Conservation (phyloP, 2,888 invertebrate genomes). For the Athripsodes cinereus region DNA sequence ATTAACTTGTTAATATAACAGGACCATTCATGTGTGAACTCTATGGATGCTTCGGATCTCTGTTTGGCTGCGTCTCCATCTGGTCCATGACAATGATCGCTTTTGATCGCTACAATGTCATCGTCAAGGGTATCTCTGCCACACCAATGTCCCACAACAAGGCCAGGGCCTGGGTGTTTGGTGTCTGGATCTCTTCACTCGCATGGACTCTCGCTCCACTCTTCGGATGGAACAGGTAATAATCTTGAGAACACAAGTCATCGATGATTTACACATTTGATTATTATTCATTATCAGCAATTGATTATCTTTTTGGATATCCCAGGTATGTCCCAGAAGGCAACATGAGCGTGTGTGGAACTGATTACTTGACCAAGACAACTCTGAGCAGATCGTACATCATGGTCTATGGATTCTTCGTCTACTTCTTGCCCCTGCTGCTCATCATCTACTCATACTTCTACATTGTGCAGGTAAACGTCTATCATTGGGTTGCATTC, state of each 20-base stretch:
- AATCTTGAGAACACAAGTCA: not conserved
- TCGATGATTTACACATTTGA: too few species aligned
- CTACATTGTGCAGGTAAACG: slow-evolving; percentile 67
- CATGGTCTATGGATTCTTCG: slow-evolving; percentile 67
- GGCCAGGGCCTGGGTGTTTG: slow-evolving; percentile 68
- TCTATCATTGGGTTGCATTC: not conserved
- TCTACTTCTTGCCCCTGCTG: slow-evolving; percentile 70
- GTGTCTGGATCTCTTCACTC: slow-evolving; percentile 72
- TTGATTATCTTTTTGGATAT: too few species aligned
- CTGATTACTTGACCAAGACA: slow-evolving; percentile 74
- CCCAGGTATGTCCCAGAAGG: slow-evolving; percentile 88
- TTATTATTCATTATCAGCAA: too few species aligned
- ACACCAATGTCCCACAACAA: slow-evolving; percentile 78
- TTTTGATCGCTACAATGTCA: slow-evolving; percentile 89
- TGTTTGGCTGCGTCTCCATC: slow-evolving; percentile 86
- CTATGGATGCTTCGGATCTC: slow-evolving; percentile 80
- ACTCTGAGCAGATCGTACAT: slow-evolving; percentile 76
- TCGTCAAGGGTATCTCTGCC: slow-evolving; percentile 84
- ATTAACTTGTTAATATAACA: slow-evolving; percentile 38
- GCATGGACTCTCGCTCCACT: slow-evolving; percentile 79
- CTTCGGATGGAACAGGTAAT: slow-evolving; percentile 78
- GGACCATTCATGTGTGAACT: slow-evolving; percentile 81
- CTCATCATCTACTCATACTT: slow-evolving; percentile 83
- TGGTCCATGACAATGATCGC: slow-evolving; percentile 93
- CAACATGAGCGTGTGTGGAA: slow-evolving; percentile 90